phyloP scores from a whole-genome alignment of 35 echinoderm and acorn worm species.

The Chiridota heheva region DNA sequence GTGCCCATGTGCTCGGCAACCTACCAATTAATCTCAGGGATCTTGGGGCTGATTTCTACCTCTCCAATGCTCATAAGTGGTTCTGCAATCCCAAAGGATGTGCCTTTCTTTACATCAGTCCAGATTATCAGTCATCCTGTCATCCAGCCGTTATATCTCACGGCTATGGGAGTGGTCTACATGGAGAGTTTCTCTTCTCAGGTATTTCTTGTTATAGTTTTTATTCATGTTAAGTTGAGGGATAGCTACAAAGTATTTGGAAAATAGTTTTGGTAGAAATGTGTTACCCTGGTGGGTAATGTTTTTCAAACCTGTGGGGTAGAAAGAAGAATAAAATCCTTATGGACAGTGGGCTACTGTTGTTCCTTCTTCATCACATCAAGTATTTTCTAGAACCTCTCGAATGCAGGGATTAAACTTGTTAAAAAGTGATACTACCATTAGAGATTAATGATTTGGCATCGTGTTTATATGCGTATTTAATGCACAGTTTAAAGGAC shows the following conservation, averaged over 20 bases:
- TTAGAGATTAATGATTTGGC: too few species aligned
- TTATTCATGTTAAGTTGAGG: too few species aligned
- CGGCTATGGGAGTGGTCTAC: constrained; percentile 73
- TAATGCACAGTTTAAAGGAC: too few species aligned
- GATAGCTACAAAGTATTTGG: too few species aligned
- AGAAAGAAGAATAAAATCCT: background rate
- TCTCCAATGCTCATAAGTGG: constrained; percentile 78
- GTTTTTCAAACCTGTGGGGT: too few species aligned
- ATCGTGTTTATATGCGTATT: too few species aligned
- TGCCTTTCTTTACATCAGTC: constrained; percentile 59
- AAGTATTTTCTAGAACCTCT: background rate
- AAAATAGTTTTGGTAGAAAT: too few species aligned
- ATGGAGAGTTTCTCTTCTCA: constrained; percentile 80
- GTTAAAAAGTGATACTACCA: too few species aligned
- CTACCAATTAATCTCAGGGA: constrained; percentile 45
- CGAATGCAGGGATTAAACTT: too few species aligned
- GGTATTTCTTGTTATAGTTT: constrained; percentile 30
- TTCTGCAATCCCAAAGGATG: constrained; percentile 61
- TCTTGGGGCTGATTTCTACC: constrained; percentile 63
- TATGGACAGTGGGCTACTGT: background rate
- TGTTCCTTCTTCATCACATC: background rate
- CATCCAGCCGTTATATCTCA: constrained; percentile 67
- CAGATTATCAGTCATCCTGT: background rate
- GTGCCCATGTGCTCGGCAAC: constrained; percentile 53
- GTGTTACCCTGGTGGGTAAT: too few species aligned